phyloP scores from a whole-genome alignment of 2,113 vertebrate species.

The Psettodes erumei region DNA sequence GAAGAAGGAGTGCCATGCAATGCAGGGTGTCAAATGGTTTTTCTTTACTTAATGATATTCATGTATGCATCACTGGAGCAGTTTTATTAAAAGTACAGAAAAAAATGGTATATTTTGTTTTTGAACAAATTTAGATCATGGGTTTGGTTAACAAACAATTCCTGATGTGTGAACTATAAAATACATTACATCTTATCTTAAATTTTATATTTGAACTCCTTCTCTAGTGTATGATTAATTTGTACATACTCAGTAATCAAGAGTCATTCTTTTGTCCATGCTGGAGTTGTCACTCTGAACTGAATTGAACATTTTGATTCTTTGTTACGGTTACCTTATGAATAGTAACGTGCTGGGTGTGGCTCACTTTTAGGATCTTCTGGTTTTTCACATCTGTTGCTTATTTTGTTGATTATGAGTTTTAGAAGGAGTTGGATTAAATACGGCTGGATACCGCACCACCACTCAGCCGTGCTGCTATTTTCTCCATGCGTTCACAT shows the following conservation, averaged over 20 bases:
- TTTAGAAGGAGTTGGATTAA: neutral
- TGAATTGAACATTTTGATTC: too few species aligned
- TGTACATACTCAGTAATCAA: too few species aligned
- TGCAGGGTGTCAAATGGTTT: neutral
- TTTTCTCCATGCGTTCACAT: too few species aligned
- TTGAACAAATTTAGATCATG: too few species aligned
- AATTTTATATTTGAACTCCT: neutral
- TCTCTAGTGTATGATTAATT: neutral
- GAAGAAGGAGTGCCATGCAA: neutral
- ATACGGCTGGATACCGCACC: too few species aligned
- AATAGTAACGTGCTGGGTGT: too few species aligned
- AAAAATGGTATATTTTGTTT: too few species aligned
- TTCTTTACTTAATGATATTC: neutral
- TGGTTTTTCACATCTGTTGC: neutral
- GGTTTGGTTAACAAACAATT: neutral
- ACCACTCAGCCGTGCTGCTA: too few species aligned
- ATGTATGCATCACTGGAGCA: neutral
- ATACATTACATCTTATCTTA: neutral
- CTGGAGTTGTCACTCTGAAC: neutral
- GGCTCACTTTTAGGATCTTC: neutral
- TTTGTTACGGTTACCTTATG: neutral
- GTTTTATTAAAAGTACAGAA: too few species aligned
- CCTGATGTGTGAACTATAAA: neutral
- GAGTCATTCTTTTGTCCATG: too few species aligned
- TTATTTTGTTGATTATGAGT: neutral